Base-by-base conservation (phyloP, 2,797 vertebrate genomes). In the Anguilla anguilla region DNA sequence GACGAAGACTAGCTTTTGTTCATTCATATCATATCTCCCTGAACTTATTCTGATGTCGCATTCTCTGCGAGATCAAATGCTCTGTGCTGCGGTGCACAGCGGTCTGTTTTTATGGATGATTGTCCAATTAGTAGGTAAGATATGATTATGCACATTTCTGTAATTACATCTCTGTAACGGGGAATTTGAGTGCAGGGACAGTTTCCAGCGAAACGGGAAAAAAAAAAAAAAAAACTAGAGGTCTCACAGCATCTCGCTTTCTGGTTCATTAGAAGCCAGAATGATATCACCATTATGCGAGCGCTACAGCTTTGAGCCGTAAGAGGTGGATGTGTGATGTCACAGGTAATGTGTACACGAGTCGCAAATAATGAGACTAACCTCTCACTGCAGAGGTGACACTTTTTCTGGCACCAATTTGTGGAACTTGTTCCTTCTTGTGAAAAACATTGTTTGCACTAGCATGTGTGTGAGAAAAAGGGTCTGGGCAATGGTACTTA, bases 181-280 rank as follows among this genome's bases (percentile, higher is more conserved):
- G 55, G 43, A 85, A 53, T 10, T 67, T 39, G 3, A 74, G 22
- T 9, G 53, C 57, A 39, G 84, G 28, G 55, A 86, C 46, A 22
- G n/a, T 57, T 85, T 81, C 43, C 53, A 67, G 69, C n/a, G 57
- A 43, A 43, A 22, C 4, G 31, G 53, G 69, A 84, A 25, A 43
- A 31, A 67, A 83, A 87, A 25, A 59, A 15, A 64, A 46, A 61
- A 11, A 46, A 53, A 53, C 9, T 53, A 61, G 22, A 35, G 22
- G 49, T 25, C 35, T 61, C 55, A 31, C 7, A 79, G 72, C 74
- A 61, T 67, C 69, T 79, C 57, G 72, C 55, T 83, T 51, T 25
- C 72, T 49, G 88, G 11, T 64, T 88, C 85, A 88, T 86, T 83
- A 74, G 85, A 81, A 86, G 49, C 43, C 77, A 83, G 87, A 28